Conservation (phyloP, 2,113 vertebrate species). For the Toxostoma redivivum region DNA sequence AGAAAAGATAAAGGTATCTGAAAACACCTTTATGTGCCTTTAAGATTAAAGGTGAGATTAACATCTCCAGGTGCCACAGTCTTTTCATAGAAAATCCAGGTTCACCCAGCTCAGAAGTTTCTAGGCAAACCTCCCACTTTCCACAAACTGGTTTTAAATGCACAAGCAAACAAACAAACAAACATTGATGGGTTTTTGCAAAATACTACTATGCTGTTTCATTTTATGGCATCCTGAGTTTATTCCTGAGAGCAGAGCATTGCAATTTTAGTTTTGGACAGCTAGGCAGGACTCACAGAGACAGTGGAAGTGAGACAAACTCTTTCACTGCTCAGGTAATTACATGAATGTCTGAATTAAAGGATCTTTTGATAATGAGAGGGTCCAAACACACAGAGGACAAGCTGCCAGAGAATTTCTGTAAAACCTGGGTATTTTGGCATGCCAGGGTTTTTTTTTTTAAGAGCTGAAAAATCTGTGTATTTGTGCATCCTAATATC, state of each 20-base stretch:
- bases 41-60: not conserved
- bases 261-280: not conserved
- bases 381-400: fast-evolving
- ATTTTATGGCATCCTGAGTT: not conserved
- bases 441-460: too few species aligned
- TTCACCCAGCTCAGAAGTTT: not conserved
- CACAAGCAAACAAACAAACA: not conserved
- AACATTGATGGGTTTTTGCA: not conserved
- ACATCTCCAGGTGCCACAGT: not conserved
- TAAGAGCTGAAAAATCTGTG: not conserved
- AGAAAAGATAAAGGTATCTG: not conserved
- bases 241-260: not conserved
- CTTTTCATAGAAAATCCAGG: not conserved
- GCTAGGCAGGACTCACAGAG: not conserved
- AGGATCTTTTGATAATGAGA: not conserved
- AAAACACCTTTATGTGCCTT: not conserved
- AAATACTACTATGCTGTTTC: not conserved
- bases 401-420: not conserved
- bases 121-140: not conserved
- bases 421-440: not conserved
- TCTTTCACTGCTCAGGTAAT: not conserved
- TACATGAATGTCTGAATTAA: not conserved
- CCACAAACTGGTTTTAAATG: not conserved
- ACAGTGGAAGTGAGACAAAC: not conserved
- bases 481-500: not conserved